A percentile compares a stretch with the other conserved stretches of the same genome.
phyloP scores from a whole-genome alignment of 2,797 vertebrate genomes.

The Phoeniculus purpureus region DNA sequence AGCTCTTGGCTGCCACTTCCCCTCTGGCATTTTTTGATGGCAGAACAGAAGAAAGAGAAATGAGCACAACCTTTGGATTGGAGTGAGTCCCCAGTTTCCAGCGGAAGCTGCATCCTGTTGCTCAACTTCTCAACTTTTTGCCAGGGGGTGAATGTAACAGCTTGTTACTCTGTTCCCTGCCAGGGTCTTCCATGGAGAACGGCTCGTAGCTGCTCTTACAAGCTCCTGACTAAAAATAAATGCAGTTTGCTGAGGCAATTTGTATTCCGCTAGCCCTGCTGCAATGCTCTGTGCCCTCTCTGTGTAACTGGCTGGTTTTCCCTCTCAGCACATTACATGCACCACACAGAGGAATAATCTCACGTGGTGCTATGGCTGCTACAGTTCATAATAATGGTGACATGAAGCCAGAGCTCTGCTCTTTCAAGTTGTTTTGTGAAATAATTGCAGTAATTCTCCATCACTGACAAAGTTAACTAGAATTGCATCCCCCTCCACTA shows the following conservation, averaged over 20 bases:
- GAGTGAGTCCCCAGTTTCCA: not conserved
- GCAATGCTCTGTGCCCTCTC: not conserved
- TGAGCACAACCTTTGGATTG: not conserved
- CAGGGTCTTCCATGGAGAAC: not conserved
- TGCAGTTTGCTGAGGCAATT: not conserved
- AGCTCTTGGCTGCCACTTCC: not conserved
- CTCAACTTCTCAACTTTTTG: conserved; percentile 10
- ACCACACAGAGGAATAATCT: not conserved
- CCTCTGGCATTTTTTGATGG: not conserved
- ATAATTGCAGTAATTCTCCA: conserved; percentile 33
- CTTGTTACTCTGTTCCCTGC: not conserved
- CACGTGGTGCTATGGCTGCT: not conserved
- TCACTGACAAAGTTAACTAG: conserved; percentile 13
- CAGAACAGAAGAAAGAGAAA: not conserved
- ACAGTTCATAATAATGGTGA: not conserved
- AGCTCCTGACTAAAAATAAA: conserved; percentile 34
- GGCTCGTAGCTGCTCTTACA: not conserved
- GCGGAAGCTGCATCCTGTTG: not conserved
- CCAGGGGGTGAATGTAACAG: not conserved
- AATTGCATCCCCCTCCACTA: not conserved
- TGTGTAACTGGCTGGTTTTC: not conserved
- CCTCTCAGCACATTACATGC: not conserved
- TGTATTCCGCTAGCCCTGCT: conserved; percentile 15
- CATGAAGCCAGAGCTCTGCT: not conserved
- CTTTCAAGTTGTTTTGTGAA: not conserved